Conservation (phyloP, 2,888 invertebrate species). For the Temnothorax ravouxi region DNA sequence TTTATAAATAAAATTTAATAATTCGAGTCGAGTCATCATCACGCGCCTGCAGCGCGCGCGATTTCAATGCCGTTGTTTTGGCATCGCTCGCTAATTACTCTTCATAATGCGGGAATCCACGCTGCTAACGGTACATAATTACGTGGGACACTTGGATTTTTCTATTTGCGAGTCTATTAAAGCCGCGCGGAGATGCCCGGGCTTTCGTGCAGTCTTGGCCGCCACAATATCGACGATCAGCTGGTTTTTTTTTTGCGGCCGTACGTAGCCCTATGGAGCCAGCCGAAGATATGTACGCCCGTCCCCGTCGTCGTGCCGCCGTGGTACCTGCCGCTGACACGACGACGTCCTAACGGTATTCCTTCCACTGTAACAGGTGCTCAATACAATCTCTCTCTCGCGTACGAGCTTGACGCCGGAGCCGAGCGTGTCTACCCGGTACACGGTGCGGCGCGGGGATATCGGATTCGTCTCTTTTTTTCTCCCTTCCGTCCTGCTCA, state of each 20-base stretch:
- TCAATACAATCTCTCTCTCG: slow-evolving; percentile 77
- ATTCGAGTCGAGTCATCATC: neutral
- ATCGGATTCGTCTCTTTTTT: slow-evolving; percentile 38
- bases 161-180: neutral
- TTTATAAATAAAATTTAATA: neutral
- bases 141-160: neutral
- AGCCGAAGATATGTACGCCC: slow-evolving; percentile 58
- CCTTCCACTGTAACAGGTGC: slow-evolving; percentile 83
- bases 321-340: slow-evolving; percentile 81
- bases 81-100: neutral
- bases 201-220: neutral
- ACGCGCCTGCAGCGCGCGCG: neutral
- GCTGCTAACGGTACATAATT: neutral
- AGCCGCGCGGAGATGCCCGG: neutral
- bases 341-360: slow-evolving; percentile 84
- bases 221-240: slow-evolving; percentile 36
- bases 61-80: neutral
- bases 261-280: slow-evolving; percentile 30
- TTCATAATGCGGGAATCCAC: neutral
- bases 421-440: slow-evolving; percentile 34
- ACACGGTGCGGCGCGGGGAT: neutral
- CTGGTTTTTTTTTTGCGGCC: slow-evolving; percentile 44
- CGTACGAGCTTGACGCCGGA: slow-evolving; percentile 68
- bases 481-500: slow-evolving; percentile 21
- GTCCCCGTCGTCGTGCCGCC: slow-evolving; percentile 14